phyloP scores from a whole-genome alignment of 2,113 vertebrate genomes.

The Nyctereutes procyonoides region DNA sequence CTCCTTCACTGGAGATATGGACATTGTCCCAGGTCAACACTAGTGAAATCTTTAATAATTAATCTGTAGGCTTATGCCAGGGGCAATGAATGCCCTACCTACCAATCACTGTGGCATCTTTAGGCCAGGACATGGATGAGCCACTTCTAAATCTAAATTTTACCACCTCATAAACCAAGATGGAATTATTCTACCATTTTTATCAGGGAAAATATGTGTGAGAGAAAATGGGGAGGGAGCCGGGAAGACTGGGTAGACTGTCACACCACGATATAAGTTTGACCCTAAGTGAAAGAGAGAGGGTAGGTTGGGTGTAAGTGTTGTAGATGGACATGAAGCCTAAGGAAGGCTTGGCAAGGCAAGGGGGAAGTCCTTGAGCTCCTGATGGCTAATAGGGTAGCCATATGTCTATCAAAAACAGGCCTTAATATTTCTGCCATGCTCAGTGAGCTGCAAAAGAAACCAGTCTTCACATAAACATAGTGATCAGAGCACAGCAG shows the following conservation, averaged over 20 bases:
- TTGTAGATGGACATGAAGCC: background rate
- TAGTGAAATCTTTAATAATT: background rate
- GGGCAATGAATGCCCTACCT: background rate
- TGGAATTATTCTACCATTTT: background rate
- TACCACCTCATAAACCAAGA: background rate
- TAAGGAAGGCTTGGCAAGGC: background rate
- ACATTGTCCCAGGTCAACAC: background rate
- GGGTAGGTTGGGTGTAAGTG: background rate
- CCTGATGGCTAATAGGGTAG: background rate
- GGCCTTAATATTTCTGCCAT: background rate
- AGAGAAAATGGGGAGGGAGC: background rate
- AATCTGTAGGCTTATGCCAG: background rate
- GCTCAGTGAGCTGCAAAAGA: background rate
- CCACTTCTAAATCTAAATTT: slow-evolving; percentile 22
- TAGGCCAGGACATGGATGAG: background rate
- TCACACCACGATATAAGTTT: background rate
- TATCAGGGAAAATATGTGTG: background rate
- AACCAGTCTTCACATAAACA: background rate
- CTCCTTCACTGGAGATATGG: background rate
- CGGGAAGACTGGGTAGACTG: background rate
- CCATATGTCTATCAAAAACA: background rate
- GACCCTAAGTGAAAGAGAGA: background rate
- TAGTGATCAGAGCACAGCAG: background rate
- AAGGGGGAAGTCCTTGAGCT: background rate
- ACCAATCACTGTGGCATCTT: background rate